Conservation (phyloP, 2,888 invertebrate genomes). For the Drosophila austrosaltans region DNA sequence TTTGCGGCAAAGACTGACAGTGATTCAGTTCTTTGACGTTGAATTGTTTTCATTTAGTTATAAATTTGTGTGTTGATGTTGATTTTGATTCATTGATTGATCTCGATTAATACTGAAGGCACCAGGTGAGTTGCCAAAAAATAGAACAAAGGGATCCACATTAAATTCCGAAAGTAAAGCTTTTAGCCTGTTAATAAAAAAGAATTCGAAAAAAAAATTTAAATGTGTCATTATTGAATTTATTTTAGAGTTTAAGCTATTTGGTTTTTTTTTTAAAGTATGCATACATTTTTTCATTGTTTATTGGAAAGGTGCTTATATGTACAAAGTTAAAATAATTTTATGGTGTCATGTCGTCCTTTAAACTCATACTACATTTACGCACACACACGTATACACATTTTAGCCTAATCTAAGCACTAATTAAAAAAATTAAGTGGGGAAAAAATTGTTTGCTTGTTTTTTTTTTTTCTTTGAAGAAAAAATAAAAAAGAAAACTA, state of each 20-base stretch:
- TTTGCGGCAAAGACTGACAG: conserved; percentile 20
- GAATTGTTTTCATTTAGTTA: neutral
- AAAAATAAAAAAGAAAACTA: neutral
- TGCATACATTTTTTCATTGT: conserved; percentile 26
- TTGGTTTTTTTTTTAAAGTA: conserved; percentile 32
- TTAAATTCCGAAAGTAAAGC: conserved; percentile 1
- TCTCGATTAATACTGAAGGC: conserved; percentile 40
- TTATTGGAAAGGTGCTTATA: conserved; percentile 17
- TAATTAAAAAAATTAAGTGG: conserved; percentile 27
- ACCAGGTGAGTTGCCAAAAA: conserved; percentile 55
- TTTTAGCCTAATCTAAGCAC: conserved; percentile 37
- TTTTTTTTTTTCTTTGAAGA: neutral
- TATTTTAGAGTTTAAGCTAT: conserved; percentile 54
- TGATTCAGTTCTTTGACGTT: conserved; percentile 29
- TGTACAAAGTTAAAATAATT: conserved; percentile 16
- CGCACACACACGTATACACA: conserved; percentile 38
- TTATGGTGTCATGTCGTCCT: conserved; percentile 58
- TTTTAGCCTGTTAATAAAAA: conserved; percentile 63
- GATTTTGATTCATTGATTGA: conserved; percentile 40
- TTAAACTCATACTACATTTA: conserved; percentile 52
- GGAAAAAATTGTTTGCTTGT: conserved; percentile 22
- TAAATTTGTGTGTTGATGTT: neutral
- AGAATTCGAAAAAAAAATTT: conserved; percentile 67
- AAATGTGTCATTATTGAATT: conserved; percentile 76
- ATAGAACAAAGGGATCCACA: neutral